Conservation (phyloP, 2,888 invertebrate species). For the Stegophylla sp. region DNA sequence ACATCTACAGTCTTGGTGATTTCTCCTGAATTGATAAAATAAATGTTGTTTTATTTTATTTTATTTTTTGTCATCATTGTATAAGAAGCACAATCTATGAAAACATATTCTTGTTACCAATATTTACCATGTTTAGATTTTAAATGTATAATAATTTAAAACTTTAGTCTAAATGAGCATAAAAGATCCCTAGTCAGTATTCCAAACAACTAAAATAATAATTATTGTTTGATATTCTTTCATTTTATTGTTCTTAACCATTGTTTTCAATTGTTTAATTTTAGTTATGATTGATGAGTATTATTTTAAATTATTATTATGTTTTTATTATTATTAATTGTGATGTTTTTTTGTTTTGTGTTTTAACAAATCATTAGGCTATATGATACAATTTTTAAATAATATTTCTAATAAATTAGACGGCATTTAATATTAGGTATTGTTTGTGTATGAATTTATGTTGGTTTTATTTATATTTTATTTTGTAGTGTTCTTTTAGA, state of each 20-base stretch:
- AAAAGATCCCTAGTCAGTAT: constrained; percentile 57
- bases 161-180: constrained; percentile 56
- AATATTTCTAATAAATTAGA: constrained; percentile 59
- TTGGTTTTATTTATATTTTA: constrained; percentile 59
- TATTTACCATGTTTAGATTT: constrained; percentile 58
- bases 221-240: constrained; percentile 46
- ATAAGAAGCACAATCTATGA: constrained; percentile 58
- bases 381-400: constrained; percentile 52
- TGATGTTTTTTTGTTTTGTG: constrained; percentile 59
- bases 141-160: constrained; percentile 54
- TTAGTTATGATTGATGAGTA: constrained; percentile 53
- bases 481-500: constrained; percentile 59
- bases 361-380: constrained; percentile 59
- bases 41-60: constrained; percentile 36
- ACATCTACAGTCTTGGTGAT: constrained; percentile 49
- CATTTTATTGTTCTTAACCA: constrained; percentile 38
- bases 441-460: constrained; percentile 59
- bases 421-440: constrained; percentile 59
- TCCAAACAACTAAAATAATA: constrained; percentile 48
- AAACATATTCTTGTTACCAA: constrained; percentile 58
- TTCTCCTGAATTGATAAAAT: constrained; percentile 39
- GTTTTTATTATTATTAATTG: constrained; percentile 55
- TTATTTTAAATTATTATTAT: constrained; percentile 55
- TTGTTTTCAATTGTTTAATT: constrained; percentile 47
- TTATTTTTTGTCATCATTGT: constrained; percentile 17